phyloP scores from a whole-genome alignment of 2,113 vertebrate genomes.

The Pantherophis guttatus region DNA sequence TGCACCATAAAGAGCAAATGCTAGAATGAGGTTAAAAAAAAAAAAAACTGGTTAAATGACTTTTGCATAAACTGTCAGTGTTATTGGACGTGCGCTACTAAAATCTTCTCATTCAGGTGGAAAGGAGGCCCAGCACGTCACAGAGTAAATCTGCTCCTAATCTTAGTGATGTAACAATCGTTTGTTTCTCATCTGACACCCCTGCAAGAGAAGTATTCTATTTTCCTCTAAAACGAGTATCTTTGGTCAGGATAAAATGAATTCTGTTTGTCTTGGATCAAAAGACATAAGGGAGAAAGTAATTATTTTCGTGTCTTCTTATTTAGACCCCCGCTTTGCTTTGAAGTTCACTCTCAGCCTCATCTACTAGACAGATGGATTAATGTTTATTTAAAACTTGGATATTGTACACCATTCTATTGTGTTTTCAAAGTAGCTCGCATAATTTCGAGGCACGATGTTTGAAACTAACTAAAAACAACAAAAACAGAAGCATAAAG shows the following conservation, averaged over 20 bases:
- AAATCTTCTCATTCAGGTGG: conserved; percentile 29
- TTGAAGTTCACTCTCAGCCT: not conserved
- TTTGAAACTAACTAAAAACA: not conserved
- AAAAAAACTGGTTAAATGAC: conserved; percentile 18
- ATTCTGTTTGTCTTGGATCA: not conserved
- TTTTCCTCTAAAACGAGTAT: not conserved
- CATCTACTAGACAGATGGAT: not conserved
- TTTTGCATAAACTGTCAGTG: conserved; percentile 37
- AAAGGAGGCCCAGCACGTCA: conserved; percentile 17
- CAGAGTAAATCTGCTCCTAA: conserved; percentile 38
- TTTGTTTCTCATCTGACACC: conserved; percentile 2
- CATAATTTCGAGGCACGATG: not conserved
- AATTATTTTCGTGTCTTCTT: conserved; percentile 4
- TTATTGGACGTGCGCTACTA: conserved; percentile 30
- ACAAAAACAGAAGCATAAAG: not conserved
- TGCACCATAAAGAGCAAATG: conserved; percentile 7
- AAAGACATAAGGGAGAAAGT: not conserved
- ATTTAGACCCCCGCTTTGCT: not conserved
- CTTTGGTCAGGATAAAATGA: not conserved
- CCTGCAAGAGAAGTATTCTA: conserved; percentile 4
- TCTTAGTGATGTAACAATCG: conserved; percentile 30
- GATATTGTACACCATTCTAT: not conserved
- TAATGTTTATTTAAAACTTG: not conserved
- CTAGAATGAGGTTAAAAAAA: not conserved
- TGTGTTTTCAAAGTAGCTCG: not conserved